A percentile compares a stretch with the other conserved stretches of the same genome.
These are phyloP conservation scores for Parauchenoglanis punctatus DNA, from an alignment of 2,797 vertebrate genomes.

Conservation along the genomic window DNA sequence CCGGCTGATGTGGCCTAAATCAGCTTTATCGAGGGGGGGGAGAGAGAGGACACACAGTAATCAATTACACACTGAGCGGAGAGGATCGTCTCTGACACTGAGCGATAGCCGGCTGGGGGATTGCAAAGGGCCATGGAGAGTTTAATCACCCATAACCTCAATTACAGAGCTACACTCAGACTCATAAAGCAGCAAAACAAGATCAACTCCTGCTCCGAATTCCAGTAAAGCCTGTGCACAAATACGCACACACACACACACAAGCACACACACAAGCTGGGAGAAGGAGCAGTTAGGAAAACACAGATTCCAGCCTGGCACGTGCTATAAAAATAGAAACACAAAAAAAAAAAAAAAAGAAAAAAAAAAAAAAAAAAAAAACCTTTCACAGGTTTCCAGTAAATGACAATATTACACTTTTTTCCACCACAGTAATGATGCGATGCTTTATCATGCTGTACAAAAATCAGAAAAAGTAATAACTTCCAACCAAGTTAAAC, in stretches of 20 bases:
- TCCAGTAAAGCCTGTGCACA: conserved; percentile 75
- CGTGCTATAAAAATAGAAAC: conserved; percentile 7
- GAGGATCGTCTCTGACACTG: conserved; percentile 61
- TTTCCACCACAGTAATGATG: neutral
- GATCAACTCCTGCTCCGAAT: conserved; percentile 78
- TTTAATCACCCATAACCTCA: conserved; percentile 87
- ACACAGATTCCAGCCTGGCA: conserved; percentile 6
- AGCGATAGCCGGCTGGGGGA: conserved; percentile 74
- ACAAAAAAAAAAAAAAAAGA: conserved; percentile 6
- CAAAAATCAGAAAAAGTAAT: neutral
- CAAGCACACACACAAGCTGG: conserved; percentile 30
- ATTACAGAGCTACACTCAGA: conserved; percentile 81
- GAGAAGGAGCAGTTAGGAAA: conserved; percentile 13
- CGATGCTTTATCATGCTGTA: neutral
- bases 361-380: conserved; percentile 9
- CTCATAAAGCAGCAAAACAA: conserved; percentile 83
- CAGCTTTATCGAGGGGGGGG: conserved; percentile 38
- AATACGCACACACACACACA: conserved; percentile 51
- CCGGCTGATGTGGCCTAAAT: conserved; percentile 42
- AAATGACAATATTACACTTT: neutral
- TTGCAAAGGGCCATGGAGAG: conserved; percentile 79
- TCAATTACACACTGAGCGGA: conserved; percentile 57
- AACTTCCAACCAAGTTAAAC: neutral
- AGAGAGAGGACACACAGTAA: conserved; percentile 46
- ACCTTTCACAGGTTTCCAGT: neutral